Evolutionary conservation across 2,797 vertebrate genomes (phyloP).

Genomic region (Limnodromus scolopaceus): DNA sequence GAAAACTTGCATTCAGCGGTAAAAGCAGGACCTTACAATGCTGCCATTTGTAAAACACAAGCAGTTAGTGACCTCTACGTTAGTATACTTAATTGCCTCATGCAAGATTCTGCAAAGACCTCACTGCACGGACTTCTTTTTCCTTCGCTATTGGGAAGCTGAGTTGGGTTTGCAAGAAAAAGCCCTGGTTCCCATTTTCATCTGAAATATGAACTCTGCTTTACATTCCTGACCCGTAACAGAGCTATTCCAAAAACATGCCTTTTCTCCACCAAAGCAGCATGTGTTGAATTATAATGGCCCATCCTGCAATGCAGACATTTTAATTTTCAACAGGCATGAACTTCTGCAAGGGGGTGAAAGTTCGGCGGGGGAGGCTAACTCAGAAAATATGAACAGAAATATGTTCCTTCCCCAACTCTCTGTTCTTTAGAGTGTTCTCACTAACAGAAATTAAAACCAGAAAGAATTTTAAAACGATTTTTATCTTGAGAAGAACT

Average conservation of each 20-base stretch:
- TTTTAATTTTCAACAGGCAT: constrained; percentile 61
- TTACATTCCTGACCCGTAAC: constrained; percentile 57
- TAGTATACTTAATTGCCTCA: neutral
- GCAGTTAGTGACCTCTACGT: neutral
- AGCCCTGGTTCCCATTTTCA: constrained; percentile 43
- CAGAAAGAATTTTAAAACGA: neutral
- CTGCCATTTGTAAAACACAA: neutral
- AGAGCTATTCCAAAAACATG: constrained; percentile 48
- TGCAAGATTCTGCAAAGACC: neutral
- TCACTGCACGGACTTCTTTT: neutral
- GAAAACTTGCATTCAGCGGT: neutral
- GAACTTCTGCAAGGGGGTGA: constrained; percentile 33
- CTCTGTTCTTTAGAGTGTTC: neutral
- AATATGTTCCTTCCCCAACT: neutral
- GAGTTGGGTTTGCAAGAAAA: constrained; percentile 1
- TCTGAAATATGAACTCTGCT: constrained; percentile 53
- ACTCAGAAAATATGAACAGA: constrained; percentile 37
- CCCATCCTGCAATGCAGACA: constrained; percentile 40
- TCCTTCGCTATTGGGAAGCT: neutral
- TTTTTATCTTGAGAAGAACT: constrained; percentile 32
- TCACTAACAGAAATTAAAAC: constrained; percentile 13
- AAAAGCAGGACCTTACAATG: neutral
- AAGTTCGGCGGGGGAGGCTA: neutral
- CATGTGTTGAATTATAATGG: constrained; percentile 63
- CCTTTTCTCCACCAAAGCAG: constrained; percentile 52